phyloP scores from a whole-genome alignment of 35 echinoderm and acorn worm genomes.

The Stichopus chloronotus region DNA sequence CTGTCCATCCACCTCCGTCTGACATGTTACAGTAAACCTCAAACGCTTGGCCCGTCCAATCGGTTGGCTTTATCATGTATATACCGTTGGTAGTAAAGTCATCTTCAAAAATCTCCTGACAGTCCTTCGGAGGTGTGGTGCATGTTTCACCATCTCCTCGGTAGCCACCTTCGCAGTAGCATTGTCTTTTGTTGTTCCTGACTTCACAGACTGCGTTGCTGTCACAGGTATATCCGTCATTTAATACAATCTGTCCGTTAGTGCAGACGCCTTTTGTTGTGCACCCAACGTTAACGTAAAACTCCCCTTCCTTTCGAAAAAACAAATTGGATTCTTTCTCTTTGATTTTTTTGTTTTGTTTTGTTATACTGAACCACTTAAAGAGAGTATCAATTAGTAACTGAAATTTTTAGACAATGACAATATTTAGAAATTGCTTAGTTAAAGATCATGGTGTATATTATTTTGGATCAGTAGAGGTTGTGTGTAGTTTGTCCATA shows the following conservation, averaged over 20 bases:
- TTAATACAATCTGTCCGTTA: neutral
- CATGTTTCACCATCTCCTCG: constrained; percentile 19
- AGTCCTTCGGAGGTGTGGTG: neutral
- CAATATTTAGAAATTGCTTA: too few species aligned
- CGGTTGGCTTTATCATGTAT: constrained; percentile 24
- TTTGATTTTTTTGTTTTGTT: too few species aligned
- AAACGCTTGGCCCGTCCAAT: neutral
- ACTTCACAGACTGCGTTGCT: neutral
- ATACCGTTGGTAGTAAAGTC: neutral
- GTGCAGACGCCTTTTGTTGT: neutral
- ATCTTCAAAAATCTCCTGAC: neutral
- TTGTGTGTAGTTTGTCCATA: too few species aligned
- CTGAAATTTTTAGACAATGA: too few species aligned
- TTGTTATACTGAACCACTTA: too few species aligned
- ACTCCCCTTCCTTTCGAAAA: neutral
- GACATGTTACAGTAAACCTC: neutral
- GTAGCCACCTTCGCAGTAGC: neutral
- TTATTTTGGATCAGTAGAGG: too few species aligned
- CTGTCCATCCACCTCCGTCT: neutral
- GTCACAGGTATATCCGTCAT: neutral
- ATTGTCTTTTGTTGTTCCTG: constrained; percentile 23
- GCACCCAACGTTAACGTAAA: neutral
- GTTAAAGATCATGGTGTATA: too few species aligned
- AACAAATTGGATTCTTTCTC: neutral
- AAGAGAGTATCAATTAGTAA: too few species aligned